Percentiles rank a stretch among this genome's conserved stretches.
Conservation (phyloP, 2,113 vertebrate species). For the Antennarius striatus region DNA sequence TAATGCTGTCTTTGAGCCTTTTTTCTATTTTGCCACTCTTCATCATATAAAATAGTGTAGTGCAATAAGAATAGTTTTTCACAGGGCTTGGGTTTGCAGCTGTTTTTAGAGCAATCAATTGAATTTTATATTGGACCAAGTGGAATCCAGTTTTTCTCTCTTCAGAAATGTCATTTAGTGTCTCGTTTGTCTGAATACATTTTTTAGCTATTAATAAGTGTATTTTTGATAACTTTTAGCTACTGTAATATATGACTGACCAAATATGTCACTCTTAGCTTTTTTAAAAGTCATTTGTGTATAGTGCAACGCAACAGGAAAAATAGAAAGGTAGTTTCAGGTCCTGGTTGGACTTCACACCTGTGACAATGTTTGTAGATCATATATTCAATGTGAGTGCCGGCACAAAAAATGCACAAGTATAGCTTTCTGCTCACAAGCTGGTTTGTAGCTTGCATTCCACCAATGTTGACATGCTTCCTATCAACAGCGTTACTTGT, state of each 20-base stretch:
- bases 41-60: slow-evolving; percentile 44
- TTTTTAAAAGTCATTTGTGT: slow-evolving; percentile 13
- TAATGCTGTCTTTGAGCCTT: slow-evolving; percentile 45
- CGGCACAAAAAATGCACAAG: slow-evolving; percentile 18
- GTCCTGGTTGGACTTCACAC: neutral
- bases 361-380: neutral
- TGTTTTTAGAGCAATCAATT: slow-evolving; percentile 38
- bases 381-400: slow-evolving; percentile 11
- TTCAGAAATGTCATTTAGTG: slow-evolving; percentile 13
- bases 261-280: slow-evolving; percentile 19
- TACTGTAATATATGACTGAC: slow-evolving; percentile 39
- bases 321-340: neutral
- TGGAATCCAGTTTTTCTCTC: slow-evolving; percentile 28
- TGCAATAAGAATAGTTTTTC: slow-evolving; percentile 46
- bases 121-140: slow-evolving; percentile 67
- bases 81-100: slow-evolving; percentile 46
- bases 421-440: slow-evolving; percentile 11
- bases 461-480: neutral
- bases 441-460: slow-evolving; percentile 9
- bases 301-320: slow-evolving; percentile 3
- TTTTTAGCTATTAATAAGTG: slow-evolving; percentile 22
- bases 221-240: slow-evolving; percentile 33
- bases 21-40: slow-evolving; percentile 30
- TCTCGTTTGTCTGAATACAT: slow-evolving; percentile 30
- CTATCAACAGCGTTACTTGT: slow-evolving; percentile 2